Evolutionary conservation across 2,113 vertebrate genomes (phyloP), one percentile per base, ranked within the genome.

Genomic region (Anarrhichthys ocellatus): DNA sequence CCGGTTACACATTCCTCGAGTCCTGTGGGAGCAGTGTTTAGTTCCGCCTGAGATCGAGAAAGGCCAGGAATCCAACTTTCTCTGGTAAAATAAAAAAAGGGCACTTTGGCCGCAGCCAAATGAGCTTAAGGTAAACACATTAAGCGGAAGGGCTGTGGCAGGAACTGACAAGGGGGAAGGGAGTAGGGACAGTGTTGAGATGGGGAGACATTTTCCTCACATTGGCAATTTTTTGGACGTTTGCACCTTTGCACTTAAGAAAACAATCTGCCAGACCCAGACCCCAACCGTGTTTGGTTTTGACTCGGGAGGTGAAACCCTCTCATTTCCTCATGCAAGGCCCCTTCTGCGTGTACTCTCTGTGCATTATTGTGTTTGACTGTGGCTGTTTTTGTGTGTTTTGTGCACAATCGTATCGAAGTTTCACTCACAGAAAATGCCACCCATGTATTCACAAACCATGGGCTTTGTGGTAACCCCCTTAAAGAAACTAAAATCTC

Each of bases 191-290:
- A 38, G 86, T 67, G 76, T 84, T 87, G 77, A 87, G 87, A 82
- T 63, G 72, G 73, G 34, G 85, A 79, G 80, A 88, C 82, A 52
- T 90, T 93, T 94, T 87, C 80, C 87, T 92, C 81, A 89, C 79
- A 70, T 73, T 77, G 44, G 74, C 65, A 82, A 40, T 87, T 91
- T 91, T 91, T 88, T 81, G 75, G 81, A 89, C 80, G 44, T 91
- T 93, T 93, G 73, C 87, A 91, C 84, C 38, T 94, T 92, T 85
- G 67, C 87, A 84, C 83, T 87, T 88, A 90, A 83, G 85, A 93
- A 92, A 94, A 91, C 91, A 94, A 87, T 86, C 88, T 72, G 69
- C 54, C 63, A 78, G 86, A 79, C 6, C 87, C 85, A 84, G 85
- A 83, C 62, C 73, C 40, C 18, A 6, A 68, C 75, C 73, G 80